These are phyloP conservation scores for Mormyrops boulengeri DNA, from an alignment of 2,797 vertebrate genomes.

Conservation along the genomic window DNA sequence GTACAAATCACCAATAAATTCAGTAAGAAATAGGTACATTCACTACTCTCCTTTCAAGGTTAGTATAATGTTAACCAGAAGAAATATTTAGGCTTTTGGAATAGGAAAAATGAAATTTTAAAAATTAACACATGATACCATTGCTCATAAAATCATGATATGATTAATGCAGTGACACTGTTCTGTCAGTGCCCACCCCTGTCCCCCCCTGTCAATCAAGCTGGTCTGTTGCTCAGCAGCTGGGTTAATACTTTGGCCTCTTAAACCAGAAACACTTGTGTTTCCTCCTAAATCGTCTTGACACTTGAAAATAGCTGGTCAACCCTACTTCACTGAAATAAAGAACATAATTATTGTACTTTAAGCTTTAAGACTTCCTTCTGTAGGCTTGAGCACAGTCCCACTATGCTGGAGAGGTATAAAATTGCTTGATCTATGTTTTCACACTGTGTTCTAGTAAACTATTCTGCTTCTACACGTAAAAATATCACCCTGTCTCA, in stretches of 20 bases:
- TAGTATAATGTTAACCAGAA: neutral
- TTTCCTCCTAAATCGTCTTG: neutral
- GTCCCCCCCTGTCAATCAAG: neutral
- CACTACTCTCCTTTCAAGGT: neutral
- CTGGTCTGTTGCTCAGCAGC: constrained; percentile 7
- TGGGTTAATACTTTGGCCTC: constrained; percentile 25
- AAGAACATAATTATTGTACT: neutral
- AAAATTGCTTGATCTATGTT: neutral
- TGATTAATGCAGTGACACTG: neutral
- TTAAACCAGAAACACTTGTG: constrained; percentile 18
- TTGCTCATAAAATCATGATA: neutral
- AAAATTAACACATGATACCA: neutral
- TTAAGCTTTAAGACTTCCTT: neutral
- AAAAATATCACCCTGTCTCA: neutral
- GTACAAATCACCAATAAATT: neutral
- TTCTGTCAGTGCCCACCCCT: neutral
- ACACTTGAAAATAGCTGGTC: constrained; percentile 14
- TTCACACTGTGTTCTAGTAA: neutral
- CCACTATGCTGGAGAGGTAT: neutral
- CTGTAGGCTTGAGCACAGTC: neutral
- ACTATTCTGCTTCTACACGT: neutral
- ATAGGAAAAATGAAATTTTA: neutral
- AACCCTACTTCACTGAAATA: constrained; percentile 3
- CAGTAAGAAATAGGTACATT: neutral
- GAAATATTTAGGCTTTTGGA: neutral